A percentile compares a stretch with the other conserved stretches of the same genome.
phyloP scores from a whole-genome alignment of 1,140 invertebrate species.

The Rhyacophila brunnea region DNA sequence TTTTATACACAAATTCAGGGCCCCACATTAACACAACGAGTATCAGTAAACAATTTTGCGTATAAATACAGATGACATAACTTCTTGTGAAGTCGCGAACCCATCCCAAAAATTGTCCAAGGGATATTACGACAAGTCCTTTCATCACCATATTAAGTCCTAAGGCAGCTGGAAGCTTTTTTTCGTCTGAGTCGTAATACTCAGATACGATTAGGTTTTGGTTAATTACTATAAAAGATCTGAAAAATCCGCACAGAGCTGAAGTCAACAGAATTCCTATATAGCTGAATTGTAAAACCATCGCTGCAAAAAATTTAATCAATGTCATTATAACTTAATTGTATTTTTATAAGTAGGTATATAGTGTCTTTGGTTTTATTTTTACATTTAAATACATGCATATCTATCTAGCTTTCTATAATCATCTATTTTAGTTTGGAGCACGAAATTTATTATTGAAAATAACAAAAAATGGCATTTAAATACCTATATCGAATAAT shows the following conservation, averaged over 20 bases:
- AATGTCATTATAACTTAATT: no score
- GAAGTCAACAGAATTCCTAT: slow-evolving; percentile 48
- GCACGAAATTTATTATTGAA: no score
- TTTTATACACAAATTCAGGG: slow-evolving; percentile 50
- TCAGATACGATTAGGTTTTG: slow-evolving; percentile 70
- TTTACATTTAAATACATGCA: no score
- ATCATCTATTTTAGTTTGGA: no score
- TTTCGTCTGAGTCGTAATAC: slow-evolving; percentile 54
- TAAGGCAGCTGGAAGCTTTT: slow-evolving; percentile 63
- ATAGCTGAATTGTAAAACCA: slow-evolving; percentile 53
- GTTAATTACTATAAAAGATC: slow-evolving; percentile 67
- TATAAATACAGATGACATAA: slow-evolving; percentile 61
- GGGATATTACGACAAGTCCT: slow-evolving; percentile 62
- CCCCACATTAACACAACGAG: slow-evolving; percentile 60
- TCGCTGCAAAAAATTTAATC: no score
- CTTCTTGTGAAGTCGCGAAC: slow-evolving; percentile 63
- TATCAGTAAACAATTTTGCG: slow-evolving; percentile 58
- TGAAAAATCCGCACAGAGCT: slow-evolving; percentile 60
- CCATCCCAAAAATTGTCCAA: slow-evolving; percentile 68
- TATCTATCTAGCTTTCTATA: no score
- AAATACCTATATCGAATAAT: no score
- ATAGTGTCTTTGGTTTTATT: no score
- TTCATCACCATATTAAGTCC: slow-evolving; percentile 73
- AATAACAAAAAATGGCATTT: no score
- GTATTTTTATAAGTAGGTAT: no score